A percentile compares a stretch with the other conserved stretches of the same genome.
These are phyloP conservation scores for Myzus persicae DNA, from an alignment of 1,140 invertebrate species.

Conservation along the genomic window DNA sequence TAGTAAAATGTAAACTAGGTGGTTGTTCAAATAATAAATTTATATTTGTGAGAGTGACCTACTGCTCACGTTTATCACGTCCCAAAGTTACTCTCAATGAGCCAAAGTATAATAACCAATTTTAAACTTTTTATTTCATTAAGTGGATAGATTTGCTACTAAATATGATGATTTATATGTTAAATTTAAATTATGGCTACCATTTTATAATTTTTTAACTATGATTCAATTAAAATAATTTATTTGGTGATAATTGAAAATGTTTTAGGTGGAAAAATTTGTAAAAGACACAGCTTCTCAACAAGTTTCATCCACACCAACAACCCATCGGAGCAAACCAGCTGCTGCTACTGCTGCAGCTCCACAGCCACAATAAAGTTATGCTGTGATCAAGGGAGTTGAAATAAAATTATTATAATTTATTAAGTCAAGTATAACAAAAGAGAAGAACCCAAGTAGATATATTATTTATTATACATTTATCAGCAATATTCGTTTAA, in stretches of 20 bases:
- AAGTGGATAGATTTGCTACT: too few relatives aligned
- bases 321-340: conserved; percentile 46
- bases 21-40: too few relatives aligned
- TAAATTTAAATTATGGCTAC: too few relatives aligned
- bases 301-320: conserved; percentile 44
- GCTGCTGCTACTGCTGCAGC: conserved; percentile 9
- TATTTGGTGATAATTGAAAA: background rate
- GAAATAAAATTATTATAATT: conserved; percentile 42
- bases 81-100: too few relatives aligned
- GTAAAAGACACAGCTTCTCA: conserved; percentile 66
- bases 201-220: background rate
- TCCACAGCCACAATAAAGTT: conserved; percentile 41
- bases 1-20: too few relatives aligned
- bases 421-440: conserved; percentile 51
- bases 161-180: background rate
- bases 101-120: too few relatives aligned
- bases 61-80: too few relatives aligned
- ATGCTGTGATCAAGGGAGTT: background rate
- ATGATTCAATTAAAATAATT: background rate
- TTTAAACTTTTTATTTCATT: too few relatives aligned
- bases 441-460: conserved; percentile 28
- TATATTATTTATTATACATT: conserved; percentile 46
- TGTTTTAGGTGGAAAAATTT: conserved; percentile 70
- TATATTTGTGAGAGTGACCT: too few relatives aligned
- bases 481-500: conserved; percentile 42